Evolutionary conservation across 2,888 invertebrate genomes (phyloP).

Genomic region (Scaptodrosophila latifasciaeformis): DNA sequence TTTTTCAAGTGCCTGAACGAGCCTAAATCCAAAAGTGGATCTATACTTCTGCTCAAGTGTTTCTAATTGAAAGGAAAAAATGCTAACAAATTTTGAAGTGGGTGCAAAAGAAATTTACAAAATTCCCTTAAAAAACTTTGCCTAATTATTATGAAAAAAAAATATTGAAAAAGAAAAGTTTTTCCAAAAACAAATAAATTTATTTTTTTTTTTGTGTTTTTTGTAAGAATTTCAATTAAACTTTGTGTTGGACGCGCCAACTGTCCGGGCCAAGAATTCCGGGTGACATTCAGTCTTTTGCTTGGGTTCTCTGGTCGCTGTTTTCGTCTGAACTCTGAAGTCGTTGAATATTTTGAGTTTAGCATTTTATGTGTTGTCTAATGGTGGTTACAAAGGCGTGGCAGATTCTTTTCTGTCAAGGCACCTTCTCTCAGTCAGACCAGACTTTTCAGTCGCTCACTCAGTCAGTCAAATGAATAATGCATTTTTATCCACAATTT

Average conservation of each 20-base stretch:
- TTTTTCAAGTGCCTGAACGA: conserved; percentile 2
- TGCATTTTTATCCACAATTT: conserved; percentile 59
- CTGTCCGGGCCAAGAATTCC: conserved; percentile 38
- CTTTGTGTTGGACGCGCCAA: conserved; percentile 54
- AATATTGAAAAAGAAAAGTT: too few relatives aligned
- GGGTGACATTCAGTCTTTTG: not conserved
- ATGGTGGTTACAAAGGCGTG: conserved; percentile 25
- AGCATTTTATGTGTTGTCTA: conserved; percentile 60
- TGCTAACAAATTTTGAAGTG: too few relatives aligned
- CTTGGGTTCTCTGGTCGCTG: too few relatives aligned
- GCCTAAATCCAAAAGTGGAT: not conserved
- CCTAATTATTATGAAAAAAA: too few relatives aligned
- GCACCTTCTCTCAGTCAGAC: not conserved
- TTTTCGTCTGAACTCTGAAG: too few relatives aligned
- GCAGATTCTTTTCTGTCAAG: too few relatives aligned
- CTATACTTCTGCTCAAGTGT: too few relatives aligned
- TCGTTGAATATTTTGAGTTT: conserved; percentile 65
- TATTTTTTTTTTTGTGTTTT: conserved; percentile 7
- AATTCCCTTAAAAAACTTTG: too few relatives aligned
- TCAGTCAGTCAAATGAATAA: conserved; percentile 49
- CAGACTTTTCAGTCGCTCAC: not conserved
- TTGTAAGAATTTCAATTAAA: conserved; percentile 62
- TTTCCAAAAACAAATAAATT: conserved; percentile 45
- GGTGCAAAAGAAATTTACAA: too few relatives aligned
- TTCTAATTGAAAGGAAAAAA: not conserved